These are phyloP conservation scores for Lingula anatina DNA, from an alignment of 2,888 invertebrate genomes.

Conservation along the genomic window DNA sequence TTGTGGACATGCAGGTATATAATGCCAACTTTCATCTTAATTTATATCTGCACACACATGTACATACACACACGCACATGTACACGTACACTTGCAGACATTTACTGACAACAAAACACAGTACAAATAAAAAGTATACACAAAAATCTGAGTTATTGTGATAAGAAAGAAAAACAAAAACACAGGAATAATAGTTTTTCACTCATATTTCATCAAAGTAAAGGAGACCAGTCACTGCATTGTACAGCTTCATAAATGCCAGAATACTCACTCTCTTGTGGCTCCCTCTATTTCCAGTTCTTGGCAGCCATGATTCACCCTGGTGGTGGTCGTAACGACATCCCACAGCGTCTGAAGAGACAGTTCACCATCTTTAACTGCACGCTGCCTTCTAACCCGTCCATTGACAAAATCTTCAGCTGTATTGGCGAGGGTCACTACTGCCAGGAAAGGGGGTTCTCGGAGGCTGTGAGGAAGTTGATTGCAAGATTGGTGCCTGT, in stretches of 20 bases:
- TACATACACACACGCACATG: neutral
- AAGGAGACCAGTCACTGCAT: no score
- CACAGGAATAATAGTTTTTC: no score
- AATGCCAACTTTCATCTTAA: neutral
- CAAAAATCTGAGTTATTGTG: no score
- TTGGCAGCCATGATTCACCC: conserved; percentile 90
- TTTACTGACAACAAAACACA: no score
- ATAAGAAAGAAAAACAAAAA: no score
- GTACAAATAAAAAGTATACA: no score
- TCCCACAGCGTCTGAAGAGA: conserved; percentile 78
- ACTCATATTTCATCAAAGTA: no score
- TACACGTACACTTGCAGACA: neutral
- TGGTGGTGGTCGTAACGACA: conserved; percentile 85
- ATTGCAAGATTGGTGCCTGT: conserved; percentile 80
- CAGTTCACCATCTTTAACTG: conserved; percentile 85
- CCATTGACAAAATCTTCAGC: conserved; percentile 87
- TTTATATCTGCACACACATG: neutral
- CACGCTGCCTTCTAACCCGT: conserved; percentile 74
- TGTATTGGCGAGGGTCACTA: conserved; percentile 87
- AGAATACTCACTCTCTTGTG: no score
- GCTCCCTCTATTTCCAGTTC: no score
- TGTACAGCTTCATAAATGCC: no score
- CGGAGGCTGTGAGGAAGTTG: conserved; percentile 72
- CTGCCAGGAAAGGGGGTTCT: conserved; percentile 78
- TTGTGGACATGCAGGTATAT: conserved; percentile 69